Conservation (phyloP, 2,888 invertebrate genomes). For the Drosophila mayaguana region DNA sequence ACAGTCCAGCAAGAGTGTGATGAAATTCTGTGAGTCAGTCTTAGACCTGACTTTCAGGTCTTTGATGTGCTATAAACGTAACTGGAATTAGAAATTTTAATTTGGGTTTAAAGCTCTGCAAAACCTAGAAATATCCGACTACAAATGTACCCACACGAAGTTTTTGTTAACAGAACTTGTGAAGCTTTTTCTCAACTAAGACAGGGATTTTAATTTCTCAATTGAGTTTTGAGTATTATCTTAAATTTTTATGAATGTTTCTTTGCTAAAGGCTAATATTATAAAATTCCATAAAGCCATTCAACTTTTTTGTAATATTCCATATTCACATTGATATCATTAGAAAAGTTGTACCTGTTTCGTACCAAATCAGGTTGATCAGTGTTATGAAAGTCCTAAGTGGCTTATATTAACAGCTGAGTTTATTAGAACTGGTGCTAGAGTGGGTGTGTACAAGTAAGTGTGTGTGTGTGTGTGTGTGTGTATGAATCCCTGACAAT, state of each 20-base stretch:
- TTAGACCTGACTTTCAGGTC: not conserved
- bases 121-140: not conserved
- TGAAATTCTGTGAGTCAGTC: not conserved
- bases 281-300: too few relatives aligned
- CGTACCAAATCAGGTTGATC: not conserved
- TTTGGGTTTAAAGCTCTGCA: not conserved
- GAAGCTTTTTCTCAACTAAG: too few relatives aligned
- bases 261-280: too few relatives aligned
- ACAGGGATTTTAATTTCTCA: too few relatives aligned
- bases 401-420: constrained; percentile 8
- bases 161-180: too few relatives aligned
- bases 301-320: too few relatives aligned
- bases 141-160: not conserved
- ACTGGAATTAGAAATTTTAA: not conserved
- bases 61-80: not conserved
- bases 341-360: not conserved
- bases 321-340: too few relatives aligned
- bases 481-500: not conserved
- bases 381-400: constrained; percentile 5
- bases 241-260: too few relatives aligned
- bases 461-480: not conserved
- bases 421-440: constrained; percentile 6
- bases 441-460: not conserved
- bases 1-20: not conserved
- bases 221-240: too few relatives aligned